Evolutionary conservation across 2,888 invertebrate genomes (phyloP), one percentile per base, ranked within the genome.

Genomic region (Apantesis nais): DNA sequence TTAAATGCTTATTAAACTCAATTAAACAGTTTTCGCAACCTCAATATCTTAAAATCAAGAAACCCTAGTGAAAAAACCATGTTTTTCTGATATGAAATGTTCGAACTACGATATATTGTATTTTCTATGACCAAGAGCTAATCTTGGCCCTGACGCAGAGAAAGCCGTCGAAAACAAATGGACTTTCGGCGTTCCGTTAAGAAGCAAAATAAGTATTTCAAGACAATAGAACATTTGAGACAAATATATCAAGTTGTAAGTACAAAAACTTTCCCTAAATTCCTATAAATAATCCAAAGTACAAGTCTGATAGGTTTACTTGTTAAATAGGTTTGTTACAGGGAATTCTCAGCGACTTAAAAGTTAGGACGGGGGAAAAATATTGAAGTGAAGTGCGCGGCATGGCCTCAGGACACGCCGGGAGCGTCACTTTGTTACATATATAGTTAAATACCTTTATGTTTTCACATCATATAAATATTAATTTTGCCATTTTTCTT

Each of bases 401-500:
- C 64, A 73, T 79, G 83, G 85, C 78, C 77, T 77, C 72, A 88
- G 87, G 88, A 86, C 84, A 79, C 80, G 80, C 79, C 52, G 67
- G 75, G 75, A 74, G 82, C 83, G 85, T 84, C 78, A 78, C 78
- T 84, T 86, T n/a, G n/a, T n/a, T n/a, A n/a, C n/a, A n/a, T n/a
- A n/a, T n/a, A n/a, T n/a, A n/a, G n/a, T n/a, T 83, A 85, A 87
- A 87, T 88, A 89, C 86, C 82, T 82, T 84, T 82, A 83, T 87
- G 87, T 89, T 85, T 82, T 84, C 86, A 84, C 86, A 87, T 88
- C 89, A 89, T 91, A 91, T 91, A 92, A 90, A 92, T 90, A 90
- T 91, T 90, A 86, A 87, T 89, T 89, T 88, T 86, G 85, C 86
- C 86, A 86, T 86, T 88, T 86, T 88, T 74, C 82, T 84, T 77